phyloP scores from a whole-genome alignment of 2,113 vertebrate species.

The Cichladusa arquata region DNA sequence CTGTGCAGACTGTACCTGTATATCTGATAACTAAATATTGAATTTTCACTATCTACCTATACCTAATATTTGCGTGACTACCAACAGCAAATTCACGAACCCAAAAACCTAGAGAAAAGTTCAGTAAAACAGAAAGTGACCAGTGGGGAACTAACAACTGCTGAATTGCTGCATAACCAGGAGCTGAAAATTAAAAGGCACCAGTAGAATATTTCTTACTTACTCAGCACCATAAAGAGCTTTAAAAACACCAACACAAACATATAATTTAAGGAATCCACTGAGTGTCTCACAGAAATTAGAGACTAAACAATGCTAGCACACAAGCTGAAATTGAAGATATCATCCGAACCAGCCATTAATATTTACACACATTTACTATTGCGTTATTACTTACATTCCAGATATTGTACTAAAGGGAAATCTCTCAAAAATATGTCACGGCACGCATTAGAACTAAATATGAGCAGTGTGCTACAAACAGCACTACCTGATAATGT shows the following conservation, averaged over 20 bases:
- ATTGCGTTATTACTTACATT: not conserved
- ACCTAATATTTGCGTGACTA: not conserved
- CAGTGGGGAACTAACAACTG: not conserved
- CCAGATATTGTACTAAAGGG: not conserved
- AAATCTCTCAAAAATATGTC: not conserved
- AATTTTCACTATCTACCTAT: not conserved
- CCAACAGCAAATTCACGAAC: not conserved
- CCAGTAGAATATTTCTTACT: not conserved
- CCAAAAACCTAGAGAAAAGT: not conserved
- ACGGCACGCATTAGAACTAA: not conserved
- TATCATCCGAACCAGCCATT: not conserved
- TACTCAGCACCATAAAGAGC: not conserved
- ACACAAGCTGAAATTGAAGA: not conserved
- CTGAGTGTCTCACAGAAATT: not conserved
- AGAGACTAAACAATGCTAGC: not conserved
- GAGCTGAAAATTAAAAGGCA: not conserved
- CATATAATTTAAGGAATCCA: not conserved
- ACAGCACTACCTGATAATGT: not conserved
- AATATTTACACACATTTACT: not conserved
- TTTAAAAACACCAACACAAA: not conserved
- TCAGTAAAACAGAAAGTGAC: not conserved
- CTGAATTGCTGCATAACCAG: not conserved
- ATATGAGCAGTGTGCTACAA: not conserved
- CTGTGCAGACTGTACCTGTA: not conserved
- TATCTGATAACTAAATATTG: not conserved